Evolutionary conservation across 2,797 vertebrate genomes (phyloP), one percentile per base, ranked within the genome.

Genomic region (Rhynchonycteris naso): DNA sequence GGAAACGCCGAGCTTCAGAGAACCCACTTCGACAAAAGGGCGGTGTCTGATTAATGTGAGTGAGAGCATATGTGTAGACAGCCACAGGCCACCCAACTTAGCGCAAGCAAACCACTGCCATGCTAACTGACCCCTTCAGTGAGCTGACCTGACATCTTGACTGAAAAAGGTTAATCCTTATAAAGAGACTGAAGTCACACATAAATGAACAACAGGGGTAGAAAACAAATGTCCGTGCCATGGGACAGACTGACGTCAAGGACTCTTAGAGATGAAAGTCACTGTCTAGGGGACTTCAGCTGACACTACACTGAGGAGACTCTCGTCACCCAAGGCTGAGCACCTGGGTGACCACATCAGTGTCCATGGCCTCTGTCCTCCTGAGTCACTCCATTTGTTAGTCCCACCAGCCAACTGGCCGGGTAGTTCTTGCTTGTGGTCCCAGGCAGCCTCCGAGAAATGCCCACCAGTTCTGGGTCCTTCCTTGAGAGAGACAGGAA

Each of bases 341-440:
- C 1, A 11, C 9, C 14, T 66, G 33, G 26, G 19, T 1, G 2
- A 16, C 59, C 7, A 8, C 0, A 5, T 19, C 47, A 13, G 30
- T 0, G 1, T 30, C 4, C 15, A 59, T 72, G 43, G 92, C 18
- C 43, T 82, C 21, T 35, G 58, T 43, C 79, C 63, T 59, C 52
- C 13, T 1, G 28, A 8, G 43, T 61, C 35, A 12, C 35, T 28
- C 5, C 4, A 0, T 38, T 16, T 33, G 54, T 12, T 1, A 16
- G 33, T 38, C 58, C 19, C 18, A 43, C 75, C 43, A 6, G 24
- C 30, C 47, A 7, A 0, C 52, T 28, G 18, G 21, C 12, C 5
- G 2, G 69, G 58, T 2, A 38, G 6, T 35, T 33, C 50, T 16
- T 14, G 4, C 11, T 0, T 2, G 33, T 43, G 0, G 1, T 38